Percentiles rank a stretch among this genome's conserved stretches.
These are phyloP conservation scores for Hyles euphorbiae DNA, from an alignment of 1,140 invertebrate genomes.

Conservation along the genomic window DNA sequence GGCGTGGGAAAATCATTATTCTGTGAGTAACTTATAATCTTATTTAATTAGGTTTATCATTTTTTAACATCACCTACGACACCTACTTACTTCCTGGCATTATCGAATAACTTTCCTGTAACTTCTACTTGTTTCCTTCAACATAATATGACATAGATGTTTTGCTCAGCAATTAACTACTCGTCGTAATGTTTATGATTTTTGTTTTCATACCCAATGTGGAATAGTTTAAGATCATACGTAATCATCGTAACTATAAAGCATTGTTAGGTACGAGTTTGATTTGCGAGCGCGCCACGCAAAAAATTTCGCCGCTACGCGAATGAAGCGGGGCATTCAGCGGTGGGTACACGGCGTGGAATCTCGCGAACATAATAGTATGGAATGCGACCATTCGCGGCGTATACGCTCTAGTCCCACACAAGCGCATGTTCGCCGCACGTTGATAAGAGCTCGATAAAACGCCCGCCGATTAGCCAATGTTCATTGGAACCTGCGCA, in stretches of 20 bases:
- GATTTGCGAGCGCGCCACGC: constrained; percentile 53
- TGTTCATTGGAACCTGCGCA: constrained; percentile 44
- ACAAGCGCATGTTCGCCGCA: constrained; percentile 34
- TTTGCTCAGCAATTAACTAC: too few species aligned
- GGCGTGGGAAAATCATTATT: constrained; percentile 29
- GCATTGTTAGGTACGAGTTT: constrained; percentile 53
- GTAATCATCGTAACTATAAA: not conserved
- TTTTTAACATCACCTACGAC: too few species aligned
- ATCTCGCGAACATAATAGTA: constrained; percentile 62
- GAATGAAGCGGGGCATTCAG: constrained; percentile 36
- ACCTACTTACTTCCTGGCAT: too few species aligned
- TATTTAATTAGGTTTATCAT: too few species aligned
- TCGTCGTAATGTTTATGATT: too few species aligned
- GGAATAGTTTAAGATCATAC: too few species aligned
- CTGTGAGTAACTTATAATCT: constrained; percentile 18
- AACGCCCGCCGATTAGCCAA: constrained; percentile 57
- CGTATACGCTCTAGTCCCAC: constrained; percentile 32
- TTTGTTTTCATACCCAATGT: too few species aligned
- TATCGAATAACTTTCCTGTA: too few species aligned
- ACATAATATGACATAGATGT: too few species aligned
- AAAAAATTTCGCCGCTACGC: constrained; percentile 68
- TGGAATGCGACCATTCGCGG: constrained; percentile 56
- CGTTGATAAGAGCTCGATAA: constrained; percentile 64
- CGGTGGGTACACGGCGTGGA: constrained; percentile 36
- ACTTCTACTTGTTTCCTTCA: too few species aligned